Conservation (phyloP, 2,888 invertebrate species). For the Andrena camellia region DNA sequence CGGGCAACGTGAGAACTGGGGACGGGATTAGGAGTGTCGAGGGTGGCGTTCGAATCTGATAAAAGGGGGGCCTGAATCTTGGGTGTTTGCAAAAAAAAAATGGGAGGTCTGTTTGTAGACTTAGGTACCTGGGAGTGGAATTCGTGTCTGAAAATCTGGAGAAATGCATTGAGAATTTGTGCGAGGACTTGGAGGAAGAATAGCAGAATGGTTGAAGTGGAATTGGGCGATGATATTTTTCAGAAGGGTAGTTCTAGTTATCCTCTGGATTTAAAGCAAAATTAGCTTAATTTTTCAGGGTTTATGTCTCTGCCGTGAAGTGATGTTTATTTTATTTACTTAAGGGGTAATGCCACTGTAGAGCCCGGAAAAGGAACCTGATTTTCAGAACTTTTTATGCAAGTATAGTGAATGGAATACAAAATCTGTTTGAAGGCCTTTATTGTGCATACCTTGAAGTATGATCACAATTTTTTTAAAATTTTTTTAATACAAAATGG, state of each 20-base stretch:
- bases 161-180: neutral
- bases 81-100: neutral
- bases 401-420: too few relatives aligned
- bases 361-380: too few relatives aligned
- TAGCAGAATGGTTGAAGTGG: neutral
- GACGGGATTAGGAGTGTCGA: conserved; percentile 7
- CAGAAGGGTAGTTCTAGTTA: neutral
- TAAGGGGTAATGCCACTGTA: too few relatives aligned
- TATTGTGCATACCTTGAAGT: too few relatives aligned
- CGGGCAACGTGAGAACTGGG: conserved; percentile 43
- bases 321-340: neutral
- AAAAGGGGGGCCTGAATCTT: neutral
- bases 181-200: neutral
- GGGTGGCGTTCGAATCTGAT: conserved; percentile 11
- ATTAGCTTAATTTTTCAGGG: too few relatives aligned
- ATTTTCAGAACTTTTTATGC: too few relatives aligned
- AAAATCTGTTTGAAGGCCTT: too few relatives aligned
- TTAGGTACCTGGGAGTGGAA: neutral
- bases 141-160: neutral
- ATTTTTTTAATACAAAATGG: too few relatives aligned
- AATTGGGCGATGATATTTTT: neutral
- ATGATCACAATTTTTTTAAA: too few relatives aligned
- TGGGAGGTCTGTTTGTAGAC: too few relatives aligned
- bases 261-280: too few relatives aligned
- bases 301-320: too few relatives aligned